These are phyloP conservation scores for Arctocebus calabarensis DNA, from an alignment of 2,797 vertebrate genomes.

Conservation along the genomic window DNA sequence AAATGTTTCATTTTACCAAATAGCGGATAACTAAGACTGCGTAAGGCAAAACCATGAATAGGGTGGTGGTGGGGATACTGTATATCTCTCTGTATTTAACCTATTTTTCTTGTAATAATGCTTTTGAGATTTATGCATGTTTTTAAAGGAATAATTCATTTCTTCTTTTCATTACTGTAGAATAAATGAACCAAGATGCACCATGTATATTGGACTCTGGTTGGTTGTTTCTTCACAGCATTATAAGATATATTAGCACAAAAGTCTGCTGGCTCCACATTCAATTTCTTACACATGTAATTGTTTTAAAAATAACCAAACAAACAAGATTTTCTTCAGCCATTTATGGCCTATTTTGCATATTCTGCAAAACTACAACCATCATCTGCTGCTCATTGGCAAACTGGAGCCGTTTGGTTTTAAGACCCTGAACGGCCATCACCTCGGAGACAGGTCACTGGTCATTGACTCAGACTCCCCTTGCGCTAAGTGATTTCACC, in stretches of 20 bases:
- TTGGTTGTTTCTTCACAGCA: constrained; percentile 25
- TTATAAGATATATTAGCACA: not conserved
- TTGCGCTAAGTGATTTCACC: not conserved
- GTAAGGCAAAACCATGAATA: not conserved
- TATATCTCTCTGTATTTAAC: not conserved
- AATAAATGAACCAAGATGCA: not conserved
- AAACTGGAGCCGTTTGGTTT: not conserved
- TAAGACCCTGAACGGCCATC: not conserved
- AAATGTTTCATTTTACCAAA: not conserved
- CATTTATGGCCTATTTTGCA: not conserved
- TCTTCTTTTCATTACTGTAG: not conserved
- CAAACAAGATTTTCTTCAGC: not conserved
- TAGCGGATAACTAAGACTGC: not conserved
- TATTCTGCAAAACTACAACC: not conserved
- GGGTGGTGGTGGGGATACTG: not conserved
- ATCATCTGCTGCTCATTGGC: not conserved
- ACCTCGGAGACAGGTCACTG: not conserved
- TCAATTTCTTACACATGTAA: not conserved
- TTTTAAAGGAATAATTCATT: not conserved
- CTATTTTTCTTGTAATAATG: not conserved
- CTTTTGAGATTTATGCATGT: not conserved
- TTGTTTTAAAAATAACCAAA: constrained; percentile 33
- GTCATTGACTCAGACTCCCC: not conserved
- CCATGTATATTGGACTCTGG: not conserved
- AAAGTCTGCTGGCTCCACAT: not conserved